A percentile compares a stretch with the other conserved stretches of the same genome.
phyloP scores from a whole-genome alignment of 2,113 vertebrate species.

The Paratilapia polleni region DNA sequence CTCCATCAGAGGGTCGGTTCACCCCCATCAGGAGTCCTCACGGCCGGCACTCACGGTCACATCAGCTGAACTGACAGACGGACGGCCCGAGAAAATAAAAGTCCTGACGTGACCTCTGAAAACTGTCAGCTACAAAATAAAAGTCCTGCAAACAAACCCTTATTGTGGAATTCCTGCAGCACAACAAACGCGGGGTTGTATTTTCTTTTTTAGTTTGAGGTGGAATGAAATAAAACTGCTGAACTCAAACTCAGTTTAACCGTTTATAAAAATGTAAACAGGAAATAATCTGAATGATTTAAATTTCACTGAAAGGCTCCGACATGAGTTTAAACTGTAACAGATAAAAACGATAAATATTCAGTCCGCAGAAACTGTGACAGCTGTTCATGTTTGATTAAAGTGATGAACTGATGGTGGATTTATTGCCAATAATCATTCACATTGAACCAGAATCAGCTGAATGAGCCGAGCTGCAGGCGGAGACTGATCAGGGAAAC shows the following conservation, averaged over 20 bases:
- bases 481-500: too few relatives aligned
- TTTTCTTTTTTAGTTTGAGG: too few relatives aligned
- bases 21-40: neutral
- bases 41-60: neutral
- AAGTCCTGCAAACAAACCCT: neutral
- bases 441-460: neutral
- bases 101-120: neutral
- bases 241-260: too few relatives aligned
- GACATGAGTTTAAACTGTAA: too few relatives aligned
- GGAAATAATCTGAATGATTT: too few relatives aligned
- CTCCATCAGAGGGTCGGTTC: too few relatives aligned
- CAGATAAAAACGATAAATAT: too few relatives aligned
- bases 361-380: neutral
- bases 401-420: neutral
- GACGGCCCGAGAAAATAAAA: neutral
- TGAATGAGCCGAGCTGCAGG: too few relatives aligned
- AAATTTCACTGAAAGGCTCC: too few relatives aligned
- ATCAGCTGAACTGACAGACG: neutral
- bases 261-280: too few relatives aligned
- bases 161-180: neutral
- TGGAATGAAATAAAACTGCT: too few relatives aligned
- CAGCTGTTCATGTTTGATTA: neutral
- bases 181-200: neutral
- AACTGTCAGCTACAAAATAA: neutral
- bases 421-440: neutral